These are phyloP conservation scores for Coenonympha arcania DNA, from an alignment of 2,888 invertebrate genomes.

Conservation along the genomic window DNA sequence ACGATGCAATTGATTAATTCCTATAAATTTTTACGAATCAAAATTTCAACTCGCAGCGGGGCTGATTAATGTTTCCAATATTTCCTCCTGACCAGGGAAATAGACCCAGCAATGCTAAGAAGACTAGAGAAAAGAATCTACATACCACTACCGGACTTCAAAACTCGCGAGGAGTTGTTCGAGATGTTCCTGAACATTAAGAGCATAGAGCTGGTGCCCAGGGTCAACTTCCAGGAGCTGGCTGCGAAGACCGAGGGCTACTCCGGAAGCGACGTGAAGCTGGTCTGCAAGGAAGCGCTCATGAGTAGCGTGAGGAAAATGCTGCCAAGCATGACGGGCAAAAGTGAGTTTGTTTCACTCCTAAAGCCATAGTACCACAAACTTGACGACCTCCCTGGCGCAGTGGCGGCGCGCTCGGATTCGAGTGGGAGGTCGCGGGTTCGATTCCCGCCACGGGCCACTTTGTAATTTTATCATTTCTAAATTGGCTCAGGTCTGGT, in stretches of 20 bases:
- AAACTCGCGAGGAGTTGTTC: conserved; percentile 81
- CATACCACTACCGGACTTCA: conserved; percentile 81
- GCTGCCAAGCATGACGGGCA: conserved; percentile 49
- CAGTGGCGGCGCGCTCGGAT: no score
- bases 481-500: no score
- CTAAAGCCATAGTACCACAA: no score
- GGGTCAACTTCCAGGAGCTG: conserved; percentile 61
- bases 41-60: no score
- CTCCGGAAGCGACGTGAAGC: conserved; percentile 90
- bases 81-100: conserved; percentile 78
- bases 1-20: not conserved
- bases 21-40: not conserved
- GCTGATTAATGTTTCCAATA: not conserved
- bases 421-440: no score
- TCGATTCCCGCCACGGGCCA: no score
- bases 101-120: conserved; percentile 90
- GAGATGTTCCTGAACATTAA: conserved; percentile 73
- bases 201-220: conserved; percentile 58
- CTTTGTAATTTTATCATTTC: no score
- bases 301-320: conserved; percentile 85
- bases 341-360: conserved; percentile 22
- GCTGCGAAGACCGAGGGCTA: conserved; percentile 80
- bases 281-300: conserved; percentile 90
- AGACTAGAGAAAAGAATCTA: conserved; percentile 90
- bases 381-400: no score